Evolutionary conservation across 2,888 invertebrate genomes (phyloP).

Genomic region (Drosophila longiperda): DNA sequence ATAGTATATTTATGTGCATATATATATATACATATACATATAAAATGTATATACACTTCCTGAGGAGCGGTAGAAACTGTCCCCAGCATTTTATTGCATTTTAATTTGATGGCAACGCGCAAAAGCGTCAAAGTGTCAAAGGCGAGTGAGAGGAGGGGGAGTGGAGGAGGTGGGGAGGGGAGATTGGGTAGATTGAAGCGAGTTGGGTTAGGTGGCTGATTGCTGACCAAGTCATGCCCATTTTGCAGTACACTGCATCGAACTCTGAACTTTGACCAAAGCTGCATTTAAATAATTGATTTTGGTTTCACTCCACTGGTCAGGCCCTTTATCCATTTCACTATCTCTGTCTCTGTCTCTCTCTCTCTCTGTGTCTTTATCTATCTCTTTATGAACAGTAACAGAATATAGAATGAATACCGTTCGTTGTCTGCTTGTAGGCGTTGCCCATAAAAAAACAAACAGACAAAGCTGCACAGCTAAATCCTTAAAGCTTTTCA

Average conservation of each 20-base stretch:
- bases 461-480: neutral
- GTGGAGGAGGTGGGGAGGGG: no score
- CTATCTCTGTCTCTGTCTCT: neutral
- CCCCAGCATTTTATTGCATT: constrained; percentile 55
- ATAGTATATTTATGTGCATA: neutral
- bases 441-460: constrained; percentile 39
- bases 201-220: neutral
- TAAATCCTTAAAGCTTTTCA: neutral
- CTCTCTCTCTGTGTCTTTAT: neutral
- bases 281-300: constrained; percentile 74
- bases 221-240: constrained; percentile 34
- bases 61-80: neutral
- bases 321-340: neutral
- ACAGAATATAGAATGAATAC: constrained; percentile 34
- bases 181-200: neutral
- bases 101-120: constrained; percentile 63
- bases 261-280: constrained; percentile 58
- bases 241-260: constrained; percentile 36
- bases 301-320: constrained; percentile 44
- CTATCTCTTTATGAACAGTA: neutral
- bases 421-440: constrained; percentile 46
- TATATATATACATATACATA: neutral
- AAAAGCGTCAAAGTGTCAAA: constrained; percentile 32
- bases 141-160: accelerated
- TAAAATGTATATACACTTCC: constrained; percentile 2